Evolutionary conservation across 2,888 invertebrate species (phyloP).

Genomic region (Pandemis cinnamomeana): DNA sequence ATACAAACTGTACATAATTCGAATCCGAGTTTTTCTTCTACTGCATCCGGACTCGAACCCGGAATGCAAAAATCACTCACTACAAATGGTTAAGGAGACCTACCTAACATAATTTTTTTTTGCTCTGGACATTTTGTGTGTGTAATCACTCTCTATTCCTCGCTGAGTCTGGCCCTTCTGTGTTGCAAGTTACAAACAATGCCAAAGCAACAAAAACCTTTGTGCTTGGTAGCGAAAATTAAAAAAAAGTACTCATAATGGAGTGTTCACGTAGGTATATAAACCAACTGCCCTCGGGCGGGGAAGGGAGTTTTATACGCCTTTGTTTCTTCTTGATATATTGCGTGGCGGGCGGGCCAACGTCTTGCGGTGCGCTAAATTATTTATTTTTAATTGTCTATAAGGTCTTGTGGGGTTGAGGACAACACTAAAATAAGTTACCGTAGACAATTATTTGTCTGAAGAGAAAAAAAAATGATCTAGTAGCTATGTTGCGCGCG

Average conservation of each 20-base stretch:
- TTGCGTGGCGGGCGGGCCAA: constrained; percentile 27
- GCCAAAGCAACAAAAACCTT: constrained; percentile 28
- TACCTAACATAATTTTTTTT: too few species aligned
- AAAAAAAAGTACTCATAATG: constrained; percentile 22
- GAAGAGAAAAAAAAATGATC: neutral
- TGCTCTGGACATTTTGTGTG: too few species aligned
- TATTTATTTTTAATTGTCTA: constrained; percentile 1
- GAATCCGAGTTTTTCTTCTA: too few species aligned
- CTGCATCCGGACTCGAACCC: too few species aligned
- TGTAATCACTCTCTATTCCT: neutral
- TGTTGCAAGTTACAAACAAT: constrained; percentile 4
- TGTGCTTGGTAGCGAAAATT: constrained; percentile 12
- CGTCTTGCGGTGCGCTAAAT: constrained; percentile 18
- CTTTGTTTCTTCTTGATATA: constrained; percentile 38
- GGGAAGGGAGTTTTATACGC: constrained; percentile 22
- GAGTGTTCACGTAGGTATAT: neutral
- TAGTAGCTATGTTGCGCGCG: neutral
- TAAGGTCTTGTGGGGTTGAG: neutral
- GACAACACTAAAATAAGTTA: neutral
- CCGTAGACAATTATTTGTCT: neutral
- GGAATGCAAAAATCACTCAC: too few species aligned
- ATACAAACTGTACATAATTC: too few species aligned
- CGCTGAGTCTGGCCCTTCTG: neutral
- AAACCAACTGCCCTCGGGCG: constrained; percentile 18
- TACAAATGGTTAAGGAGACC: too few species aligned